Base-by-base conservation (phyloP, 2,888 invertebrate species). In the Volucella inflata region DNA sequence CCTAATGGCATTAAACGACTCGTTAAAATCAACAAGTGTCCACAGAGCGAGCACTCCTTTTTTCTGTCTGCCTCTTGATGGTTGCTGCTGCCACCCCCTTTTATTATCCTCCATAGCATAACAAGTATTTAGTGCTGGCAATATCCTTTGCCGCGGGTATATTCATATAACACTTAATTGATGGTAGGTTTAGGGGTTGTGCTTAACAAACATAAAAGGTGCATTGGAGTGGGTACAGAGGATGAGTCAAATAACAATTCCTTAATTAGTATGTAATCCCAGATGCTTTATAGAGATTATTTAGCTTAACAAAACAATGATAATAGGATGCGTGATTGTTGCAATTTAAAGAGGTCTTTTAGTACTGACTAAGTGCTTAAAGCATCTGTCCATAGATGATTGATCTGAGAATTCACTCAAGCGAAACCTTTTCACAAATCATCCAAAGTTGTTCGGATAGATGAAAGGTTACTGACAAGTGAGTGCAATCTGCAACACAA, bases 81-180 rank as follows among this genome's bases (percentile, higher is more conserved):
- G 14, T 2, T 30, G 30, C 30, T 50, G 3, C 30, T 30, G 53
- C 16, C 40, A 46, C n/a, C n/a, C 6, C 40, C 36, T 46, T 64
- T 46, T n/a, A 36, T 62, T 46, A 44, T 59, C 11, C 17, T 17
- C 50, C 36, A 14, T 62, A 62, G 40, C 38, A 40, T 62, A 76
- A 83, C 74, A 57, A 74, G 78, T 64, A 74, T 74, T 83, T 74
- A 83, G 50, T 68, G 57, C 51, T 30, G 51, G 50, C 57, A 74
- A 74, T 83, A 70, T 75, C 70, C 83, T 70, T 51, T n/a, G n/a
- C 38, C 57, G 6, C 6, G 30, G 6, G 6, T 6, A 1, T 30
- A 30, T 30, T 30, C 30, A 30, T 30, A 53, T 68, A 55, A 48
- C 17, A 40, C 38, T 57, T 64, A 78, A 78, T 70, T 46, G 78